Conservation (phyloP, 2,113 vertebrate species). For the Isichthys henryi region DNA sequence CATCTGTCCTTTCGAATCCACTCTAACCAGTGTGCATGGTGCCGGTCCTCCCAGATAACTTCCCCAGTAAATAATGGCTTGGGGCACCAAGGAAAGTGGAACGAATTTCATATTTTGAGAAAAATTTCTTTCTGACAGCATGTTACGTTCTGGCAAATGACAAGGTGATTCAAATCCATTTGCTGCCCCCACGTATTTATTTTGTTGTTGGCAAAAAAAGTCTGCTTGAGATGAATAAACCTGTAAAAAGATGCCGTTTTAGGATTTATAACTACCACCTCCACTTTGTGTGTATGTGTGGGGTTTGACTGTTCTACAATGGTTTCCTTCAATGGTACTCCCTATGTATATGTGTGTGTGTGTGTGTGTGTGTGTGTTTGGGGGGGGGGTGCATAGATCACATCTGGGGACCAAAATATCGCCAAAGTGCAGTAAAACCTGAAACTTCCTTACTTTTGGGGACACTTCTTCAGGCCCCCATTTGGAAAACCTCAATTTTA, state of each 20-base stretch:
- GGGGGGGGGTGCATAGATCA: too few species aligned
- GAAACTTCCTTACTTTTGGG: too few species aligned
- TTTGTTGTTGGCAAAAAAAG: not conserved
- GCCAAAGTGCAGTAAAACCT: too few species aligned
- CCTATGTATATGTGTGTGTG: not conserved
- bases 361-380: not conserved
- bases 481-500: too few species aligned
- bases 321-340: not conserved
- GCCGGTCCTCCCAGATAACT: not conserved
- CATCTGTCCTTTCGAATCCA: not conserved
- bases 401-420: too few species aligned
- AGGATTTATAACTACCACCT: not conserved
- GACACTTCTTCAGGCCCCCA: too few species aligned
- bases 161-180: constrained; percentile 11
- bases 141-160: constrained; percentile 19
- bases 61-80: not conserved
- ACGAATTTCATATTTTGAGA: constrained; percentile 27
- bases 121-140: constrained; percentile 11
- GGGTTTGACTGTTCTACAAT: not conserved
- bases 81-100: constrained; percentile 16
- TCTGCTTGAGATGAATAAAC: not conserved
- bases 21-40: not conserved
- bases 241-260: not conserved
- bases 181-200: not conserved
- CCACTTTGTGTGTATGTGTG: not conserved